phyloP scores from a whole-genome alignment of 2,797 vertebrate genomes.

The Oophaga sylvatica region DNA sequence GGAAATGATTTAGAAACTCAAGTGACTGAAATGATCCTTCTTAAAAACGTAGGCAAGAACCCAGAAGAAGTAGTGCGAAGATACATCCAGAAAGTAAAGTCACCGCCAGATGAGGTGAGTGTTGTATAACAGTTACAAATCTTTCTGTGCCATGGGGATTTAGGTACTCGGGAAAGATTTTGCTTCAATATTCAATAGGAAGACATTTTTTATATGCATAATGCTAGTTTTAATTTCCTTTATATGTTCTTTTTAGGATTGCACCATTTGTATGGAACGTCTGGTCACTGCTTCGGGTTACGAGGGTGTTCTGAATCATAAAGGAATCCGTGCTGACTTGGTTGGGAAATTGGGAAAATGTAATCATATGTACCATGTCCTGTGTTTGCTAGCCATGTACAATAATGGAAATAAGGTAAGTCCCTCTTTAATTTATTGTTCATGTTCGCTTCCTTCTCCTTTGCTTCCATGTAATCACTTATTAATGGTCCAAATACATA shows the following conservation, averaged over 20 bases:
- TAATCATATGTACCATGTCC: conserved; percentile 94
- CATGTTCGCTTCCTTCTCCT: not conserved
- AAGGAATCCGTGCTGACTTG: conserved; percentile 87
- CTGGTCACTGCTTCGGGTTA: conserved; percentile 90
- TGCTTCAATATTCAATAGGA: not conserved
- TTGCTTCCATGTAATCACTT: not conserved
- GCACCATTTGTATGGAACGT: conserved; percentile 98
- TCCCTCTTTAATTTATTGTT: not conserved
- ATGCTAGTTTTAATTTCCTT: not conserved
- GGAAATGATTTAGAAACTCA: not conserved
- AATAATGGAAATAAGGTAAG: conserved; percentile 96
- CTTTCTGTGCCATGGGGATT: not conserved
- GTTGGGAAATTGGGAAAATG: conserved; percentile 96
- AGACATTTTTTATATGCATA: not conserved
- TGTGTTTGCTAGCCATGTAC: conserved; percentile 98
- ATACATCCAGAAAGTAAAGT: conserved; percentile 94
- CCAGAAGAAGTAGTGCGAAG: conserved; percentile 92
- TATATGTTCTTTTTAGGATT: conserved; percentile 79
- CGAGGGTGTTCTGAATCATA: conserved; percentile 88
- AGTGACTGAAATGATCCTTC: not conserved
- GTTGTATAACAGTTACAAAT: not conserved
- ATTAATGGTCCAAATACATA: not conserved
- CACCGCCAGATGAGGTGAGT: conserved; percentile 88
- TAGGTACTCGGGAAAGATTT: not conserved
- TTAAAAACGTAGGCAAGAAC: conserved; percentile 81